phyloP scores from a whole-genome alignment of 2,113 vertebrate species.

The Coturnix japonica region DNA sequence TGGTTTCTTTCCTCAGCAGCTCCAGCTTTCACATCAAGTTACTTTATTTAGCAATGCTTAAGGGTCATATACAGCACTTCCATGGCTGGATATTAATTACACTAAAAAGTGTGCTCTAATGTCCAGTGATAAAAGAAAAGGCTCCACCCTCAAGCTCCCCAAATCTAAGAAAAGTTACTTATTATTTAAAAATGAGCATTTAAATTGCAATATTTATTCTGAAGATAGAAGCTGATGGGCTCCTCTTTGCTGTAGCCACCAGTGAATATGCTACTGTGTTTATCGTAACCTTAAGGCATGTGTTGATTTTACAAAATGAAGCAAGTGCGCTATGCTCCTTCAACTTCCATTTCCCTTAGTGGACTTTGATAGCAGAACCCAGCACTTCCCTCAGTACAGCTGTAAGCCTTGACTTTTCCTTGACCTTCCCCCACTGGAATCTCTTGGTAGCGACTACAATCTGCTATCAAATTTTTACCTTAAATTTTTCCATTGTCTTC shows the following conservation, averaged over 20 bases:
- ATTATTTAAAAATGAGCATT: not conserved
- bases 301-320: constrained; percentile 52
- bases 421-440: constrained; percentile 10
- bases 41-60: constrained; percentile 31
- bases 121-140: not conserved
- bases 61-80: not conserved
- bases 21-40: not conserved
- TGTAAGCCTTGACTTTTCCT: constrained; percentile 21
- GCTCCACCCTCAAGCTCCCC: not conserved
- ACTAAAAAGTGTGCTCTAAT: not conserved
- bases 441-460: not conserved
- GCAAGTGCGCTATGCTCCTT: constrained; percentile 23
- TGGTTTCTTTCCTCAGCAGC: not conserved
- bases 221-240: constrained; percentile 27
- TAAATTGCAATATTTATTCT: not conserved
- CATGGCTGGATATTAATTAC: constrained; percentile 18
- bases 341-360: constrained; percentile 26
- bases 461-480: not conserved
- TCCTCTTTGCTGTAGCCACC: constrained; percentile 1
- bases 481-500: not conserved
- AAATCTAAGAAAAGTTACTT: not conserved
- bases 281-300: constrained; percentile 50
- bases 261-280: constrained; percentile 23
- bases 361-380: constrained; percentile 3
- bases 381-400: not conserved